Percentiles rank a stretch among this genome's conserved stretches.
These are phyloP conservation scores for Sicus ferrugineus DNA, from an alignment of 2,888 invertebrate genomes.

Conservation along the genomic window DNA sequence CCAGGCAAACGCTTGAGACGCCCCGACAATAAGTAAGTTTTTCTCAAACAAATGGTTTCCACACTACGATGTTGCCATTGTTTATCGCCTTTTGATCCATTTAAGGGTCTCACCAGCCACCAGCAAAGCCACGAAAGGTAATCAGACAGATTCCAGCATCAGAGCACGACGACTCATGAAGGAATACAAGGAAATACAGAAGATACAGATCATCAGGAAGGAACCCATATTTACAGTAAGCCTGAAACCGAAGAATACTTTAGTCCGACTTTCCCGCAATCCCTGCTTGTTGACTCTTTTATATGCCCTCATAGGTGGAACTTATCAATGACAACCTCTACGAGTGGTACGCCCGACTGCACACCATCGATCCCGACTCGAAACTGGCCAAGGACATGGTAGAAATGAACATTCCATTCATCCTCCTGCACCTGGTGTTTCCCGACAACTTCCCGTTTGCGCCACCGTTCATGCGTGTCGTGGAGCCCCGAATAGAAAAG, in stretches of 20 bases:
- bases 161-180: conserved; percentile 85
- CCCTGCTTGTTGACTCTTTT: neutral
- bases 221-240: conserved; percentile 78
- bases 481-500: conserved; percentile 81
- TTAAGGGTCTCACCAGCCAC: conserved; percentile 63
- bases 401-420: conserved; percentile 77
- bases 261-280: neutral
- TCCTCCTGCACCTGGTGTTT: conserved; percentile 81
- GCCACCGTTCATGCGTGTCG: conserved; percentile 85
- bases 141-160: conserved; percentile 69
- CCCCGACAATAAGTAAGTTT: conserved; percentile 55
- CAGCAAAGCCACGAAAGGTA: conserved; percentile 65
- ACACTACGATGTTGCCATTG: neutral
- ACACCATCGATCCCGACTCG: conserved; percentile 84
- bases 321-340: conserved; percentile 85
- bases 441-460: conserved; percentile 91
- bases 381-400: conserved; percentile 83
- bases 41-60: neutral
- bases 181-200: conserved; percentile 82
- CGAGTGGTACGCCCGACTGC: conserved; percentile 86
- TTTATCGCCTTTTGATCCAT: conserved; percentile 5
- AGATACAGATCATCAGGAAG: conserved; percentile 73
- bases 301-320: conserved; percentile 69
- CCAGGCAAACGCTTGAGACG: conserved; percentile 55
- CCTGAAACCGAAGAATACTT: neutral